These are phyloP conservation scores for Amphipyra tragopoginis DNA, from an alignment of 2,888 invertebrate species.

Conservation along the genomic window DNA sequence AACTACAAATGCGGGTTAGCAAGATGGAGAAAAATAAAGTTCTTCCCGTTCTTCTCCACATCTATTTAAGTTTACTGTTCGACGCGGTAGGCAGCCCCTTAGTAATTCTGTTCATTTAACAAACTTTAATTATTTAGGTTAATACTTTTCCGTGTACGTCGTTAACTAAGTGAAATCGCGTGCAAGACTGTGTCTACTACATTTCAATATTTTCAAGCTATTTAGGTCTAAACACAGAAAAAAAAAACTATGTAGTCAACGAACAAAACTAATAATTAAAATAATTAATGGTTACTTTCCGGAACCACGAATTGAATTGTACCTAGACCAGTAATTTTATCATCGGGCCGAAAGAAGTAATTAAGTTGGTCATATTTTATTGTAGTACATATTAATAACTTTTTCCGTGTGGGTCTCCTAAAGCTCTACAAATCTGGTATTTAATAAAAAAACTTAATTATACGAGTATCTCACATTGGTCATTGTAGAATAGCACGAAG, in stretches of 20 bases:
- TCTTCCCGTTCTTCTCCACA: conserved; percentile 12
- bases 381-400: not conserved
- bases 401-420: not conserved
- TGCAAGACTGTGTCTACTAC: conserved; percentile 28
- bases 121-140: conserved; percentile 38
- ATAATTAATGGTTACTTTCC: not conserved
- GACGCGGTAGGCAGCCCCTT: conserved; percentile 5
- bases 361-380: not conserved
- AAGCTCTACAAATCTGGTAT: not conserved
- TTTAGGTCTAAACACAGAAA: conserved; percentile 4
- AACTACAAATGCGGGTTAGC: conserved; percentile 12
- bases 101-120: conserved; percentile 33
- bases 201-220: conserved; percentile 29
- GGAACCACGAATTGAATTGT: conserved; percentile 1
- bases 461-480: conserved; percentile 17
- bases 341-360: not conserved
- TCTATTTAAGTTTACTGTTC: conserved; percentile 27
- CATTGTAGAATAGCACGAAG: conserved; percentile 6
- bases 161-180: conserved; percentile 29
- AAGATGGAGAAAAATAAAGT: conserved; percentile 39
- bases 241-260: conserved; percentile 18
- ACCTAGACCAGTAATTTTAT: not conserved
- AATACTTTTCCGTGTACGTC: conserved; percentile 32
- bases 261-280: conserved; percentile 23
- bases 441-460: conserved; percentile 10